Conservation (phyloP, 2,888 invertebrate species). For the Yponomeuta cagnagella region DNA sequence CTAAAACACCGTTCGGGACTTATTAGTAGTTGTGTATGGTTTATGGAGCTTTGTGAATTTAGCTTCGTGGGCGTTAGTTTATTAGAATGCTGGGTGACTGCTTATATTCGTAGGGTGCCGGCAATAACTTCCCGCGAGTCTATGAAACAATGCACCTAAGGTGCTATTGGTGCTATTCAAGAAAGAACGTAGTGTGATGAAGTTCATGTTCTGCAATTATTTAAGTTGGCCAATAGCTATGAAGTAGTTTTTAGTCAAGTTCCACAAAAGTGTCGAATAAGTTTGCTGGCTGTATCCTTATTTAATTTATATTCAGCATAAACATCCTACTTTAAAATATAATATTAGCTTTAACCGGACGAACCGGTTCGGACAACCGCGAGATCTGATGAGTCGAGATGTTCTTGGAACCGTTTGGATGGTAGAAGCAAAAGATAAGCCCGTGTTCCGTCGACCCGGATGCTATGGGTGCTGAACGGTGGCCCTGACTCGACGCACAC, state of each 20-base stretch:
- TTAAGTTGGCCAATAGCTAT: no score
- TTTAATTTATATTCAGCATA: not conserved
- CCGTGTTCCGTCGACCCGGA: constrained; percentile 50
- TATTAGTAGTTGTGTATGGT: constrained; percentile 39
- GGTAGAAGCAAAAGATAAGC: constrained; percentile 38
- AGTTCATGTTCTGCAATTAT: no score
- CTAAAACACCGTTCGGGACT: constrained; percentile 46
- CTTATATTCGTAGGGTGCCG: constrained; percentile 5
- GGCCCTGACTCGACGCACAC: constrained; percentile 30
- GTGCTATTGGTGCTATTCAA: not conserved
- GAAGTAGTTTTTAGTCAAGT: not conserved
- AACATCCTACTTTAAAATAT: constrained; percentile 5
- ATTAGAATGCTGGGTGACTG: constrained; percentile 15
- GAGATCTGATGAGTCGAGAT: constrained; percentile 25
- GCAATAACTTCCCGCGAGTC: constrained; percentile 14
- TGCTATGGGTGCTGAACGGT: constrained; percentile 28
- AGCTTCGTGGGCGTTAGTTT: constrained; percentile 32
- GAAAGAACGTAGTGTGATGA: no score
- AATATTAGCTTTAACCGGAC: constrained; percentile 20
- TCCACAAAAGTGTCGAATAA: not conserved
- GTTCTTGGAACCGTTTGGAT: constrained; percentile 35
- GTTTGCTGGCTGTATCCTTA: not conserved
- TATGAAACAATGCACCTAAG: constrained; percentile 14
- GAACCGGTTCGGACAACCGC: constrained; percentile 29
- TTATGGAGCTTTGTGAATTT: constrained; percentile 31